Percentiles rank a stretch among this genome's conserved stretches.
Evolutionary conservation across 2,797 vertebrate genomes (phyloP).

Genomic region (Myotis pilosus): DNA sequence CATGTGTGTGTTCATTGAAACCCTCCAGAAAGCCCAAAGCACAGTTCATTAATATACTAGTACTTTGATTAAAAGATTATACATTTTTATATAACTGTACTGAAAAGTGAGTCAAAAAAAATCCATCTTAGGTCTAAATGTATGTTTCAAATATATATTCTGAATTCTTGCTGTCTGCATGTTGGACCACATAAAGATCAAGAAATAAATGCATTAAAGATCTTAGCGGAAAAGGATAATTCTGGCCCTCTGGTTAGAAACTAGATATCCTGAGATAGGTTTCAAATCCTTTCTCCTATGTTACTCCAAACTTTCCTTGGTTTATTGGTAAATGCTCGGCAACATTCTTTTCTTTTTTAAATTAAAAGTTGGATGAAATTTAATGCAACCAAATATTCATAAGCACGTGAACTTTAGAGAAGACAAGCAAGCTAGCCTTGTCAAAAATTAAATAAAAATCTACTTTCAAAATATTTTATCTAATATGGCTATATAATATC

Average conservation of each 20-base stretch:
- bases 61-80: background rate
- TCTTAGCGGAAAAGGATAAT: background rate
- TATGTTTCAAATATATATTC: background rate
- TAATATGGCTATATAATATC: background rate
- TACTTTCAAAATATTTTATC: slow-evolving; percentile 27
- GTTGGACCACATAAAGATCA: background rate
- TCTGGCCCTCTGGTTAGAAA: background rate
- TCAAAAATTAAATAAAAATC: slow-evolving; percentile 7
- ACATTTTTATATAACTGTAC: background rate
- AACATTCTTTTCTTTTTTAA: background rate
- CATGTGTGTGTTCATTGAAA: background rate
- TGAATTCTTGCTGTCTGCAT: background rate
- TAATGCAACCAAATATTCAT: slow-evolving; percentile 23
- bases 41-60: background rate
- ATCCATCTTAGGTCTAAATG: background rate
- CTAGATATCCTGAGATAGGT: background rate
- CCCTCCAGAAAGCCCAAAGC: background rate
- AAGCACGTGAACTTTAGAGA: background rate
- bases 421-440: background rate
- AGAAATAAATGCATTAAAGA: background rate
- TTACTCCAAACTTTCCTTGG: background rate
- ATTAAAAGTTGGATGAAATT: slow-evolving; percentile 9
- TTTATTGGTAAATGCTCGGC: background rate
- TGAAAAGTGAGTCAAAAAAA: background rate
- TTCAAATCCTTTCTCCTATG: background rate